A percentile compares a stretch with the other conserved stretches of the same genome.
These are phyloP conservation scores for Xiphophorus couchianus DNA, from an alignment of 2,113 vertebrate species.

Conservation along the genomic window DNA sequence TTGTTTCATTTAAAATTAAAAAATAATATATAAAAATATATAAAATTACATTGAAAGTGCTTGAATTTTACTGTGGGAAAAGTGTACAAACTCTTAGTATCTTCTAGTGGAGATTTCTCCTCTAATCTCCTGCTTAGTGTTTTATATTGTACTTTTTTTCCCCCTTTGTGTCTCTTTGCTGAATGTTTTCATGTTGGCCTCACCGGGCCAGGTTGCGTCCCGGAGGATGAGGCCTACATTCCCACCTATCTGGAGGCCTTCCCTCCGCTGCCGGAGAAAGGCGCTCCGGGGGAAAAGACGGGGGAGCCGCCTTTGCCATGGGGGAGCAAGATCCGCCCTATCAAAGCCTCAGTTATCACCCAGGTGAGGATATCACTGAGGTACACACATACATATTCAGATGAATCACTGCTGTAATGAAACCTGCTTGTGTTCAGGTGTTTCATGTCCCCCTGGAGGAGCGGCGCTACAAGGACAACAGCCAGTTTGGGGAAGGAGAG, in stretches of 20 bases:
- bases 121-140: neutral
- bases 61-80: too few species aligned
- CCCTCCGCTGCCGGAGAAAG: conserved; percentile 82
- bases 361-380: conserved; percentile 70
- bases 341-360: conserved; percentile 83
- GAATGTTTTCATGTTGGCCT: conserved; percentile 11
- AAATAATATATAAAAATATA: too few species aligned
- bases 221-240: conserved; percentile 82
- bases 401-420: neutral
- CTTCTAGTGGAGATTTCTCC: neutral
- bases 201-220: conserved; percentile 75
- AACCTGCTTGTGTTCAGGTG: conserved; percentile 58
- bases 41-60: too few species aligned
- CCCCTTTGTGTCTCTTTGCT: neutral
- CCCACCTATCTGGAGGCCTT: conserved; percentile 84
- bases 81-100: neutral
- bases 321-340: conserved; percentile 81
- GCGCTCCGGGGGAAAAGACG: conserved; percentile 75
- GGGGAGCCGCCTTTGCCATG: conserved; percentile 73
- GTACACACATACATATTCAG: neutral
- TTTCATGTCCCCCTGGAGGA: conserved; percentile 85
- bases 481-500: conserved; percentile 84
- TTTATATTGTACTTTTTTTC: conserved; percentile 2
- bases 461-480: conserved; percentile 86
- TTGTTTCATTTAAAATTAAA: too few species aligned